Percentiles rank a stretch among this genome's conserved stretches.
Evolutionary conservation across 2,888 invertebrate species (phyloP).

Genomic region (Eubasilissa splendida): DNA sequence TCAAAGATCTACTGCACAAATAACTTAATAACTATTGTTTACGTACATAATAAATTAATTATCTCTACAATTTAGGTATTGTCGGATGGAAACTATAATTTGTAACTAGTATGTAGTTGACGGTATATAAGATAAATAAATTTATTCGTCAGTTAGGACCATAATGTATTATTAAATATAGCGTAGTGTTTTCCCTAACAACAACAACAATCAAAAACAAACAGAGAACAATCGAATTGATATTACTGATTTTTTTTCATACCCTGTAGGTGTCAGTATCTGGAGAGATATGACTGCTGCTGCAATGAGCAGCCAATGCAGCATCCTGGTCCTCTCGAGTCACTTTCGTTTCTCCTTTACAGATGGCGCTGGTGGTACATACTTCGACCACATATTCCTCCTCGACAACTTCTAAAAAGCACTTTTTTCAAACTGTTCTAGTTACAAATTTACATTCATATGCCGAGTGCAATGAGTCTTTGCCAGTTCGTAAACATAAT

Average conservation of each 20-base stretch:
- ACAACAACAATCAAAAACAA: too few relatives aligned
- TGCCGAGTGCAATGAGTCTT: neutral
- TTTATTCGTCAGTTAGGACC: too few relatives aligned
- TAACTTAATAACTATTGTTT: too few relatives aligned
- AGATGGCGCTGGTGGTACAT: conserved; percentile 43
- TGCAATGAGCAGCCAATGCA: conserved; percentile 47
- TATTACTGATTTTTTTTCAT: neutral
- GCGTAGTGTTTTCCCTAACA: too few relatives aligned
- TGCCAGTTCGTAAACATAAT: neutral
- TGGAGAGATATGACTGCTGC: conserved; percentile 31
- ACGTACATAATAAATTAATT: too few relatives aligned
- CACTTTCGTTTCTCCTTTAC: conserved; percentile 38
- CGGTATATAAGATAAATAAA: too few relatives aligned
- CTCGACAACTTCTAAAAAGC: conserved; percentile 4
- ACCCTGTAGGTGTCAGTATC: conserved; percentile 47
- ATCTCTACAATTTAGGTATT: too few relatives aligned
- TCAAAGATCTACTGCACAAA: too few relatives aligned
- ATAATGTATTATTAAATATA: too few relatives aligned
- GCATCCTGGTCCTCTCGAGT: conserved; percentile 41
- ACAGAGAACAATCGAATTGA: too few relatives aligned
- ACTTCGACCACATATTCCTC: conserved; percentile 34
- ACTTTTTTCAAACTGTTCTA: conserved; percentile 18
- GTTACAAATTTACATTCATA: neutral
- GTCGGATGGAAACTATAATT: too few relatives aligned
- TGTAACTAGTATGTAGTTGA: too few relatives aligned